Base-by-base conservation (phyloP, 2,113 vertebrate species). In the Mesocricetus auratus region DNA sequence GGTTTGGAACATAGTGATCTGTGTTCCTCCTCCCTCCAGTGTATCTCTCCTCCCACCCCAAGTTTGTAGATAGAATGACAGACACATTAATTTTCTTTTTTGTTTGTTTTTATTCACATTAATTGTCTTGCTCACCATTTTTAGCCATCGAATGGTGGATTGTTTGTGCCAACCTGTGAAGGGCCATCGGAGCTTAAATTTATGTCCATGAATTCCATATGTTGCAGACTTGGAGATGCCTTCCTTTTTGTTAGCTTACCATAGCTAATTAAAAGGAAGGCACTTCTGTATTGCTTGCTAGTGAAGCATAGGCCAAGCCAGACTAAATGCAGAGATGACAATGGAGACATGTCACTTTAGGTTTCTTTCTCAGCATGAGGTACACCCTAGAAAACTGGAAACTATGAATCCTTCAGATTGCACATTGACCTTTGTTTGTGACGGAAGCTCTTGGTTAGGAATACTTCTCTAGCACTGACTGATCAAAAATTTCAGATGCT, bases 401-500 rank as follows among this genome's bases (percentile, higher is more conserved):
- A 8, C 36, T 9, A 0, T 24, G 11, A 24, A 10, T n/a, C 11
- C 42, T 62, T 77, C 73, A 69, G 62, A 47, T 10, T 73, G 39
- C 29, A 86, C 15, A 47, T 64, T 68, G 58, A 42, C 33, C 58
- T 56, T 73, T 53, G 60, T 73, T n/a, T 68, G 26, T 8, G 29
- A n/a, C 22, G 29, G 77, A 3, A 13, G 36, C 16, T 62, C 9
- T 0, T 7, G 2, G 12, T 53, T 42, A 2, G 50, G 50, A 33
- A 21, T 29, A n/a, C 17, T 69, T 26, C 9, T 71, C n/a, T 24
- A 19, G 69, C n/a, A 53, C 7, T 9, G 1, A 22, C 75, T 29
- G 60, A 15, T 13, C 2, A 0, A 5, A 9, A 8, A 15, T 7
- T 31, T 39, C 42, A 66, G 15, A 5, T 7, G 6, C 31, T 0